Conservation (phyloP, 2,888 invertebrate species). For the Eupithecia tripunctaria region DNA sequence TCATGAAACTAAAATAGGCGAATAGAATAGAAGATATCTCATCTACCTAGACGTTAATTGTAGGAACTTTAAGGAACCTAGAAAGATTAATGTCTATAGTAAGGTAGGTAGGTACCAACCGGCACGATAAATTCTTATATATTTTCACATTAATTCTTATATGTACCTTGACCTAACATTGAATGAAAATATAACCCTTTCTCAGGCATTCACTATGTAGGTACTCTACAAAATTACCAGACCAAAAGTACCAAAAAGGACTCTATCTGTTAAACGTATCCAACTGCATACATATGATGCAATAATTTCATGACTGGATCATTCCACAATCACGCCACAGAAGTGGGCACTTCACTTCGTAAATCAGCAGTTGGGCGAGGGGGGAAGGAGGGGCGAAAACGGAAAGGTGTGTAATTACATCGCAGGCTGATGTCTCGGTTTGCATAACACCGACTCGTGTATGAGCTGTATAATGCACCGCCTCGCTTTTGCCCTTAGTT, state of each 20-base stretch:
- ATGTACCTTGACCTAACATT: not conserved
- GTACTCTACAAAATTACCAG: too few relatives aligned
- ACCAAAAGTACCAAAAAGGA: not conserved
- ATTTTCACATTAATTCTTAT: too few relatives aligned
- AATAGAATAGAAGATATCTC: slow-evolving; percentile 13
- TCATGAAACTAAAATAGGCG: slow-evolving; percentile 29
- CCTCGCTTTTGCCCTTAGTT: slow-evolving; percentile 52
- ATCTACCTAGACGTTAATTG: not conserved
- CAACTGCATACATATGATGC: not conserved
- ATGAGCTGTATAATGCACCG: slow-evolving; percentile 45
- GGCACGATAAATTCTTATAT: too few relatives aligned
- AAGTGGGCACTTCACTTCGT: slow-evolving; percentile 27
- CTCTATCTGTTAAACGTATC: not conserved
- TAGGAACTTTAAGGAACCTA: not conserved
- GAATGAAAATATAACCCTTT: not conserved
- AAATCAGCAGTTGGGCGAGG: slow-evolving; percentile 42
- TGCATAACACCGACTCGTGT: slow-evolving; percentile 64
- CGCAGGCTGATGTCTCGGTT: slow-evolving; percentile 56
- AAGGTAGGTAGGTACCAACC: not conserved
- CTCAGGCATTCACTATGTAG: too few relatives aligned
- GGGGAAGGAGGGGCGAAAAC: slow-evolving; percentile 43
- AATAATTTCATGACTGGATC: slow-evolving; percentile 18
- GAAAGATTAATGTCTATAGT: not conserved
- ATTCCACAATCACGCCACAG: slow-evolving; percentile 46
- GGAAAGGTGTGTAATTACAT: slow-evolving; percentile 72